These are phyloP conservation scores for Pipistrellus nathusii DNA, from an alignment of 2,797 vertebrate genomes.

Conservation along the genomic window DNA sequence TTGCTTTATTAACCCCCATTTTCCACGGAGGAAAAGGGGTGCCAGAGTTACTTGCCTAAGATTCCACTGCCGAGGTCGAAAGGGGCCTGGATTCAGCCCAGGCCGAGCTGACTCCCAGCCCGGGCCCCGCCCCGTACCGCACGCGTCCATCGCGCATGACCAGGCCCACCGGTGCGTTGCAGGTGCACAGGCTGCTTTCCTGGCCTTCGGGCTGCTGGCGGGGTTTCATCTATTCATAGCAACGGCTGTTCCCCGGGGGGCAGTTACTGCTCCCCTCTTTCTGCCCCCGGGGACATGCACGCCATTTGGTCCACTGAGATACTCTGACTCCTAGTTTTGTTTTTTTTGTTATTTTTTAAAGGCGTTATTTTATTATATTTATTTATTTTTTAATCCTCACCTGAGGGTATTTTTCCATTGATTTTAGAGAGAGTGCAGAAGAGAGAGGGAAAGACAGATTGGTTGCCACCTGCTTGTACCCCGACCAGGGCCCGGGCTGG, in stretches of 20 bases:
- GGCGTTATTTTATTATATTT: too few relatives aligned
- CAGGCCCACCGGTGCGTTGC: not conserved
- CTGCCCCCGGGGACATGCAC: not conserved
- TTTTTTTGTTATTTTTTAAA: too few relatives aligned
- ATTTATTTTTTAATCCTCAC: too few relatives aligned
- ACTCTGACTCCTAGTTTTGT: not conserved
- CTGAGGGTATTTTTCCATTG: too few relatives aligned
- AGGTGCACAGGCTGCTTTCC: not conserved
- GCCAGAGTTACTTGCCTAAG: not conserved
- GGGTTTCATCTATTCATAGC: not conserved
- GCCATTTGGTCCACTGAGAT: not conserved
- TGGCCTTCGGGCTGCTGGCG: not conserved
- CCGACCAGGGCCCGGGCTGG: too few relatives aligned
- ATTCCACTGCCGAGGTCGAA: not conserved
- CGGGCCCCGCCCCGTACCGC: accelerated
- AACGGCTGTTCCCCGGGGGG: not conserved
- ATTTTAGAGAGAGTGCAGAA: too few relatives aligned
- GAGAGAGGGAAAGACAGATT: too few relatives aligned
- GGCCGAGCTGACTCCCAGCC: not conserved
- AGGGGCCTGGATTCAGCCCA: not conserved
- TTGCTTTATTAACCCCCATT: slow-evolving; percentile 47
- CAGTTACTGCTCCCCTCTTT: not conserved
- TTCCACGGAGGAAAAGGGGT: slow-evolving; percentile 47
- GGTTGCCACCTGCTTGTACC: too few relatives aligned
- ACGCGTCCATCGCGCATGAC: too few relatives aligned